These are phyloP conservation scores for Hypolimnas misippus DNA, from an alignment of 2,888 invertebrate genomes.

Conservation along the genomic window DNA sequence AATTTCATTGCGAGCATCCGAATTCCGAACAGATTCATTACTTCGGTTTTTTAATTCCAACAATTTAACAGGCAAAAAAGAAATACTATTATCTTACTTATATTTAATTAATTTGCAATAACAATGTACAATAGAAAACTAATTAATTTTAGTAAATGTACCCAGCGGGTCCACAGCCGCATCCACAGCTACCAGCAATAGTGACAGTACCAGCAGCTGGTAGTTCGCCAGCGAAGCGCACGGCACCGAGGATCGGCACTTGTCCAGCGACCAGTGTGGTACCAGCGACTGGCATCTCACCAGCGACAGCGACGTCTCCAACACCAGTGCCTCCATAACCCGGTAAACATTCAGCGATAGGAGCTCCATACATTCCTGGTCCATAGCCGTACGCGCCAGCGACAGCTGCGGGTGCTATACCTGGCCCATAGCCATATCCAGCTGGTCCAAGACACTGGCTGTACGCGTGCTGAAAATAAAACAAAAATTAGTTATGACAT, in stretches of 20 bases:
- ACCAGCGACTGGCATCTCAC: slow-evolving; percentile 50
- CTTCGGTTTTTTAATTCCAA: too few species aligned
- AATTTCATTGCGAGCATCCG: too few species aligned
- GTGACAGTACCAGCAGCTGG: slow-evolving; percentile 51
- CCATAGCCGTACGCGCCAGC: slow-evolving; percentile 1
- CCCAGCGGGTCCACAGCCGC: neutral
- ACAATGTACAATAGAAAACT: too few species aligned
- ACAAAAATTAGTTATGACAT: neutral
- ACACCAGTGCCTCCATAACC: slow-evolving; percentile 42
- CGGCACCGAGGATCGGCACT: slow-evolving; percentile 55
- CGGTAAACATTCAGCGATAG: neutral
- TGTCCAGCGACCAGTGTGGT: slow-evolving; percentile 49
- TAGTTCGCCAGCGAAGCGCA: slow-evolving; percentile 55
- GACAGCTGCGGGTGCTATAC: slow-evolving; percentile 1
- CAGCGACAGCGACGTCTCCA: slow-evolving; percentile 46
- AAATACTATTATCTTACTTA: neutral
- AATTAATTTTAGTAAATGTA: neutral
- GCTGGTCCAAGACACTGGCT: slow-evolving; percentile 19
- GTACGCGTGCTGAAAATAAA: slow-evolving; percentile 15
- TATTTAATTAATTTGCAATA: neutral
- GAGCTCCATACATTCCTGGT: neutral
- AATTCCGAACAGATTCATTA: too few species aligned
- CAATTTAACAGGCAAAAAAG: neutral
- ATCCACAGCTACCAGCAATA: slow-evolving; percentile 17
- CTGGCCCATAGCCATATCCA: slow-evolving; percentile 8